Base-by-base conservation (phyloP, 2,888 invertebrate species). In the Nomada fucata region DNA sequence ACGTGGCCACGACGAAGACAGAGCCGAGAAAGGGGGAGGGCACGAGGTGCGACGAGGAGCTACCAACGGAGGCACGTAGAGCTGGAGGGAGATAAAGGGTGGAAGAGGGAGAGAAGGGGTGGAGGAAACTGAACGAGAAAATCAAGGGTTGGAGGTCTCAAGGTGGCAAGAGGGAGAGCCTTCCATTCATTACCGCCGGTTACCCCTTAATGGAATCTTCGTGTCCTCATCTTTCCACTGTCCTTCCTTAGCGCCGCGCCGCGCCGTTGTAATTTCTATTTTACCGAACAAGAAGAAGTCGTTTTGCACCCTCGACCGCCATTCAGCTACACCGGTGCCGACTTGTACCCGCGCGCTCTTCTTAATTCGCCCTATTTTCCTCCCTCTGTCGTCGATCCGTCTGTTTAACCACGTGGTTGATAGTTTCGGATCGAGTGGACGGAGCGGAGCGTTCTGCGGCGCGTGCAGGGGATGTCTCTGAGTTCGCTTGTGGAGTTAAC, bases 161-260 rank as follows among this genome's bases (percentile, higher is more conserved):
- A 87, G 87, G 86, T 84, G 86, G 84, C 65, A 75, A 79, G 84
- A 80, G 85, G 90, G 89, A 20, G 57, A 90, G 90, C 90, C 91
- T 92, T 92, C 90, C 92, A 92, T 93, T 93, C 93, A 93, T 93
- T 93, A 92, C 91, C 90, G 87, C 91, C 90, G 88, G 91, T 92
- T 92, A 90, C 91, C 84, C 91, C 91, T 90, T 93, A 93, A 93
- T 92, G 93, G 92, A 92, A 92, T 92, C 92, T 92, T 91, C 92
- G 90, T 92, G 92, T 92, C 90, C 90, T 92, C 92, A 90, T 92
- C 92, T 90, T 90, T 89, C 89, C 86, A 82, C 87, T 87, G 90
- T 89, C 89, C 89, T 86, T 81, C 83, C 83, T 76, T 68, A 71
- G 75, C 80, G 79, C 84, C 88, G 82, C 88, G 84, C 88, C 89